Evolutionary conservation across 1,140 invertebrate genomes (phyloP), one percentile per base, ranked within the genome.

Genomic region (Leptinotarsa texana): DNA sequence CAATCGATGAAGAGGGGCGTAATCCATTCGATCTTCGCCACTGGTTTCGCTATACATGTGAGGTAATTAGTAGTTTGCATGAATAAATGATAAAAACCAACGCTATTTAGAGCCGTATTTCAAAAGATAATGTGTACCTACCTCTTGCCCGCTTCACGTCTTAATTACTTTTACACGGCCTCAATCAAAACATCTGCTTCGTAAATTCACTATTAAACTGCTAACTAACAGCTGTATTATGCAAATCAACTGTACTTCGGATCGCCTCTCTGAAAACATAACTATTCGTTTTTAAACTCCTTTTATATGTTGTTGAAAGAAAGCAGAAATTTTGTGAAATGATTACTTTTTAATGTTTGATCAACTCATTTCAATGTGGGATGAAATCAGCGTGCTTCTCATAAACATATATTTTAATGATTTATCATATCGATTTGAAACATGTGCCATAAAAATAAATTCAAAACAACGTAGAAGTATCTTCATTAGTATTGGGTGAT

Each of bases 121-220:
- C 74, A 75, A 67, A 63, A 27, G 72, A 76, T 80, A 81, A 79
- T 80, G 76, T 76, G 74, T 71, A 63, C 68, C 70, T 75, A 57
- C 68, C 70, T 75, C 63, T 74, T 76, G 73, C 47, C 49, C 71
- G 18, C 48, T 63, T 62, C 76, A 77, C 73, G 77, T 79, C 78
- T 79, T 78, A 76, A 81, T 78, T 79, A 77, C 75, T 78, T 79
- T 78, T 79, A 77, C 78, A 78, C 77, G 73, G 75, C 67, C 75
- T 75, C 72, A 78, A 81, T 81, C 78, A 81, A 81, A 81, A 80
- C 80, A 81, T 78, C 80, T 79, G 80, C 75, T 76, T 42, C 73
- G 62, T 76, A 78, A 78, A 76, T 75, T 75, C 67, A 63, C 66
- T 65, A 47, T 69, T 57, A 69, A 74, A 74, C 61, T 66, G 72